phyloP scores from a whole-genome alignment of 2,888 invertebrate species.

The Pheosia gnoma region DNA sequence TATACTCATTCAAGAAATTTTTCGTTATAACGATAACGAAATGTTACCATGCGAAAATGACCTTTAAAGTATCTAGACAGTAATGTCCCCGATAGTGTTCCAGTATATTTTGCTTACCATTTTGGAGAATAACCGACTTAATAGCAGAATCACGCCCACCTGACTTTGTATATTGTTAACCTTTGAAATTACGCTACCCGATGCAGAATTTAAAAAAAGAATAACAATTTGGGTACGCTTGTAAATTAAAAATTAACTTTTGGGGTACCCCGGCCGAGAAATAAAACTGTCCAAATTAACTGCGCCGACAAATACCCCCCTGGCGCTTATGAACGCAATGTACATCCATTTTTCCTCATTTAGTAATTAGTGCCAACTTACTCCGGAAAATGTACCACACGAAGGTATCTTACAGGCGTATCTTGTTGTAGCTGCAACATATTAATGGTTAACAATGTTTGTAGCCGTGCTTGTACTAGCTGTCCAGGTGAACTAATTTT shows the following conservation, averaged over 20 bases:
- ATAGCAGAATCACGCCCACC: too few relatives aligned
- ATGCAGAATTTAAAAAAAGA: not conserved
- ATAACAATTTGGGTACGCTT: conserved; percentile 1
- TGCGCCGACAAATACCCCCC: not conserved
- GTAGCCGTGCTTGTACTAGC: too few relatives aligned
- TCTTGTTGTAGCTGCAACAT: not conserved
- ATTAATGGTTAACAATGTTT: too few relatives aligned
- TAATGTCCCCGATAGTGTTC: too few relatives aligned
- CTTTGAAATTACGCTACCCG: not conserved
- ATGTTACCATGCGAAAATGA: too few relatives aligned
- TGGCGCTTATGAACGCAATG: not conserved
- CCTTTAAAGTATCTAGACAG: too few relatives aligned
- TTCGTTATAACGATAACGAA: too few relatives aligned
- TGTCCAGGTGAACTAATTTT: too few relatives aligned
- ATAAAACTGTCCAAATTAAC: not conserved
- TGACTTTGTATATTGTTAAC: not conserved
- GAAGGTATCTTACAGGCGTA: not conserved
- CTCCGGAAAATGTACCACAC: not conserved
- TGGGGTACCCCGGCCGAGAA: not conserved
- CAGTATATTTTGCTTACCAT: too few relatives aligned
- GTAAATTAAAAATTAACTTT: not conserved
- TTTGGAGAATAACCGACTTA: too few relatives aligned
- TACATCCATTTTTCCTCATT: not conserved
- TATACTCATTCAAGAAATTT: too few relatives aligned
- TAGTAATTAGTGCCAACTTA: conserved; percentile 1